A percentile compares a stretch with the other conserved stretches of the same genome.
Conservation (phyloP, 2,888 invertebrate genomes). For the Philonicus albiceps region DNA sequence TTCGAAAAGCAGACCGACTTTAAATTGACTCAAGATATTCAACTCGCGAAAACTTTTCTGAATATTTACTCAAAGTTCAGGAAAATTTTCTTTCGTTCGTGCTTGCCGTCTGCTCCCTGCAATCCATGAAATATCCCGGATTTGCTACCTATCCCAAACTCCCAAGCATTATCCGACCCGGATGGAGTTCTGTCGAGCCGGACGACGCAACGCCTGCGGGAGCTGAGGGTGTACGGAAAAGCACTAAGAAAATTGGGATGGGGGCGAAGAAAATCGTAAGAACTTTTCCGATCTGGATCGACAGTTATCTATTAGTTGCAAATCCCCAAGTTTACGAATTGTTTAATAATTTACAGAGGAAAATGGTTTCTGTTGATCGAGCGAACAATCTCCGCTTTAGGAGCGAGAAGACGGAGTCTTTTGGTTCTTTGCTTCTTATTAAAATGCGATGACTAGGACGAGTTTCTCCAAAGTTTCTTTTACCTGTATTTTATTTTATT, state of each 20-base stretch:
- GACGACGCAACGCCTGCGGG: neutral
- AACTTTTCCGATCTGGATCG: constrained; percentile 11
- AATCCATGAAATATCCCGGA: neutral
- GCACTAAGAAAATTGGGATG: neutral
- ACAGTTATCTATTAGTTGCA: constrained; percentile 17
- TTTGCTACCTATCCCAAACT: neutral
- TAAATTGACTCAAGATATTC: constrained; percentile 32
- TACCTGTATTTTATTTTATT: neutral
- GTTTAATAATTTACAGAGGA: neutral
- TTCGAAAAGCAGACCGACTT: neutral
- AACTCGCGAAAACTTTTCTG: constrained; percentile 13
- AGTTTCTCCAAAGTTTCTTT: neutral
- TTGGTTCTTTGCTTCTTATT: neutral
- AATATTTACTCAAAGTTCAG: constrained; percentile 24
- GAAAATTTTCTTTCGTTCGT: constrained; percentile 11
- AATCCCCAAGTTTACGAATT: constrained; percentile 4
- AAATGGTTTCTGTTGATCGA: neutral
- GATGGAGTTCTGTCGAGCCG: neutral
- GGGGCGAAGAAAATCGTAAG: neutral
- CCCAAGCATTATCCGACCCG: neutral
- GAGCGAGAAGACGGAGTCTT: neutral
- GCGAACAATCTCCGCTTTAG: neutral
- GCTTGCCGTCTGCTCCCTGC: neutral
- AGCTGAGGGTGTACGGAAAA: neutral
- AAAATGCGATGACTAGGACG: neutral